Base-by-base conservation (phyloP, 1,140 invertebrate genomes). In the Ceratoteleas bidentatus region DNA sequence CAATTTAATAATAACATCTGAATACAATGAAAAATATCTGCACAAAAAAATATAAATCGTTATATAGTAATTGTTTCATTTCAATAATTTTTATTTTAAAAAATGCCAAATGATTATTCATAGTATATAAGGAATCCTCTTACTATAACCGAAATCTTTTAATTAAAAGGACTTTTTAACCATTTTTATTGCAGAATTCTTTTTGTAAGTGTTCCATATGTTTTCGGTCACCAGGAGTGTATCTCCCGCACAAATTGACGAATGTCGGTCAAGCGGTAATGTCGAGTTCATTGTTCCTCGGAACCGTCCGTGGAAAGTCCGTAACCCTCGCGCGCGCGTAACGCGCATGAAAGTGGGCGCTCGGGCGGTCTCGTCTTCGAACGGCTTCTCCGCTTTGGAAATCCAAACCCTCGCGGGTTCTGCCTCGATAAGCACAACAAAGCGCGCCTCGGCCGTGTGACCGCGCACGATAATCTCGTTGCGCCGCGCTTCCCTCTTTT, bases 371-470 rank as follows among this genome's bases (percentile, higher is more conserved):
- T 82, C 80, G 45, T 82, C 73, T 82, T 77, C 74, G 40, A 77
- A 82, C 61, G 79, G 79, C 79, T 82, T 82, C 78, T 57, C 78
- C 79, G 66, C 79, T 68, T 77, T 77, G 68, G 79, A 82, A 82
- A 77, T 64, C 62, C 50, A 82, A 76, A 54, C 62, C 79, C 79
- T 69, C 64, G 47, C 49, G 57, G 60, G 79, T 82, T 73, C 47
- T 58, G 79, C 79, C 7, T 82, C 73, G 79, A 76, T 77, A 69
- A 82, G 15, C 73, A 53, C 4, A 54, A 47, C 24, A 43, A 11
- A 47, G 36, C 15, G 40, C 60, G 49, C 54, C 16, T 70, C n/a
- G 58, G 60, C 36, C 15, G 24, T 65, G 43, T 33, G 60, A 50
- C 58, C 16, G 43, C 40, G 57, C 60, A 64, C 70, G 34, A 40